Evolutionary conservation across 2,113 vertebrate species (phyloP), one percentile per base, ranked within the genome.

Genomic region (Neogale vison): DNA sequence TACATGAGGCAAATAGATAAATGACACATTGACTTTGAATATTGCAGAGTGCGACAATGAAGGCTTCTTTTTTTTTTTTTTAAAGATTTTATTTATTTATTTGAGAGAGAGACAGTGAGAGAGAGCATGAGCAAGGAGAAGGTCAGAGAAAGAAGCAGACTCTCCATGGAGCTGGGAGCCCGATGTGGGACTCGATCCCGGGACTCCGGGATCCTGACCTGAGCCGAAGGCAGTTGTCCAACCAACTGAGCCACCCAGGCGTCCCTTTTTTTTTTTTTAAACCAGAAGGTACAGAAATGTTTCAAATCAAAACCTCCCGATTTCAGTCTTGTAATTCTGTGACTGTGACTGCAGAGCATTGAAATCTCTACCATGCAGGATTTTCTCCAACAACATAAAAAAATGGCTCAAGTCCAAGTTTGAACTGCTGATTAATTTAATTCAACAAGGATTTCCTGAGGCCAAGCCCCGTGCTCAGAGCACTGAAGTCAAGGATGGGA

Each of bases 21-120:
- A 55, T 86, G 82, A 96, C 74, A 80, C 21, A 82, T 63, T 63
- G 71, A 63, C 36, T 96, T 21, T 94, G 55, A 96, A 92, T 92
- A 83, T 0, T 69, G 23, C 24, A 59, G 92, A 92, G 24, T 31
- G 12, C 11, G 88, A 76, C 36, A 93, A 79, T 2, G 76, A 14
- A 95, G 39, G 17, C 59, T 52, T 84, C 31, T 55, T 57, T 13
- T 52, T 52, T 50, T 50, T 50, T 42, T 69, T 50, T n/a, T n/a
- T n/a, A n/a, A n/a, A n/a, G n/a, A n/a, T n/a, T n/a, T n/a, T n/a
- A n/a, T n/a, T n/a, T n/a, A n/a, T n/a, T n/a, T n/a, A n/a, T n/a
- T n/a, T n/a, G n/a, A n/a, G n/a, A n/a, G n/a, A n/a, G n/a, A n/a
- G n/a, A n/a, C n/a, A n/a, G n/a, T n/a, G n/a, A n/a, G n/a, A n/a